Percentiles rank a stretch among this genome's conserved stretches.
Conservation (phyloP, 2,888 invertebrate genomes). For the Caenorhabditis sp. region DNA sequence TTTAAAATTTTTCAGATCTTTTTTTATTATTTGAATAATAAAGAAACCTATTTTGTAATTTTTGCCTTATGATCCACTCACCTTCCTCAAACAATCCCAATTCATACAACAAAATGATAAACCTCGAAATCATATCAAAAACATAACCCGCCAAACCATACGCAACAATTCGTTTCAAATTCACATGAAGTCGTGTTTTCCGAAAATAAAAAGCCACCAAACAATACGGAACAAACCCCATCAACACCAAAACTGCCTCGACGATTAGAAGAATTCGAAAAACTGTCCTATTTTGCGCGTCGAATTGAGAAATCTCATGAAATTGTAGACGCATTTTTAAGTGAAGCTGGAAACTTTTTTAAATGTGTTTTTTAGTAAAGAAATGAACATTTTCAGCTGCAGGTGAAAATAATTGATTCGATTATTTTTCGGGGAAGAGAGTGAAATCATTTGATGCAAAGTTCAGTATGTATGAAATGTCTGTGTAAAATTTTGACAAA, state of each 20-base stretch:
- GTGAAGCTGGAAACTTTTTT: too few relatives aligned
- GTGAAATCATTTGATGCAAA: too few relatives aligned
- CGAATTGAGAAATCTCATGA: neutral
- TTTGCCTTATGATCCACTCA: neutral
- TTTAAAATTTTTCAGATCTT: too few relatives aligned
- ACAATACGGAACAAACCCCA: neutral
- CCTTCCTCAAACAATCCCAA: neutral
- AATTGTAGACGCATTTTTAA: neutral
- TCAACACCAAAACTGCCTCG: neutral
- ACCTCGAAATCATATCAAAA: neutral
- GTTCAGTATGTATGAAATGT: too few relatives aligned
- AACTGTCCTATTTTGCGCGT: neutral
- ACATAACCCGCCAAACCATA: neutral
- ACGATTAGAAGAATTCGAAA: neutral
- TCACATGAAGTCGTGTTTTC: neutral
- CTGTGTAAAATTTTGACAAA: too few relatives aligned
- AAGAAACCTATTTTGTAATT: too few relatives aligned
- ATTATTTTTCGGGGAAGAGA: too few relatives aligned
- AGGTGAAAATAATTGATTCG: too few relatives aligned
- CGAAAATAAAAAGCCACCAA: neutral
- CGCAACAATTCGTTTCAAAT: neutral
- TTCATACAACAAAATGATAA: neutral
- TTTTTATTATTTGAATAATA: too few relatives aligned
- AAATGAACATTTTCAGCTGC: too few relatives aligned
- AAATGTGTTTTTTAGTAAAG: too few relatives aligned